These are phyloP conservation scores for Cataglyphis hispanica DNA, from an alignment of 1,140 invertebrate species.

Conservation along the genomic window DNA sequence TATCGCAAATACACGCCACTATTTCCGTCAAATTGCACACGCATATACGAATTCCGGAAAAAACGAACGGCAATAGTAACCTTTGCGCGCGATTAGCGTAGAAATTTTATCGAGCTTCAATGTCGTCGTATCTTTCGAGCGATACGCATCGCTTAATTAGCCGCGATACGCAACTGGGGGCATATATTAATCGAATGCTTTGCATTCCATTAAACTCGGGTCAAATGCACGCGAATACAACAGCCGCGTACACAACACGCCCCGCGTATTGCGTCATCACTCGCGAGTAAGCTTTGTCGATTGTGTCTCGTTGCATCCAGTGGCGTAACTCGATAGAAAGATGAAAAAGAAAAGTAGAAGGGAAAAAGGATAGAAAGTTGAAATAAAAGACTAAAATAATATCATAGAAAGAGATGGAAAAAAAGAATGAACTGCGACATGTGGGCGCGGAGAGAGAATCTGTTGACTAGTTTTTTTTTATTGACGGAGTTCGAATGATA, in stretches of 20 bases:
- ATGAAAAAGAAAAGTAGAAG: not conserved
- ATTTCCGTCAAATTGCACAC: not conserved
- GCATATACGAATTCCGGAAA: no score
- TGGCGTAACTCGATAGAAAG: not conserved
- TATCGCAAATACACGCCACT: not conserved
- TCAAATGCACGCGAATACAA: slow-evolving; percentile 64
- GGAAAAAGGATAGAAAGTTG: no score
- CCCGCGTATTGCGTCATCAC: slow-evolving; percentile 59
- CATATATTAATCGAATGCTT: slow-evolving; percentile 76
- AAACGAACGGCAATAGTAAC: not conserved
- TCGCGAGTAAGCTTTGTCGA: slow-evolving; percentile 14
- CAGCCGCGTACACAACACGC: not conserved
- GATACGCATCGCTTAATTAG: slow-evolving; percentile 66
- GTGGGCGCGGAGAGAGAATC: no score
- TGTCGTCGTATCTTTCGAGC: slow-evolving; percentile 10
- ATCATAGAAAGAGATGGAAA: not conserved
- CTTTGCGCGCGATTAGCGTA: not conserved
- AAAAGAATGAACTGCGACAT: not conserved
- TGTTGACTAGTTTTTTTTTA: not conserved
- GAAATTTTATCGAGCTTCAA: not conserved
- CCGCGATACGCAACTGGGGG: slow-evolving; percentile 50
- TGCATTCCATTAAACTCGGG: slow-evolving; percentile 69
- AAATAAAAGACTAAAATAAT: not conserved
- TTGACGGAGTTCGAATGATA: no score
- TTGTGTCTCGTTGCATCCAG: slow-evolving; percentile 6